Evolutionary conservation across 2,113 vertebrate species (phyloP), one percentile per base, ranked within the genome.

Genomic region (Tenrec ecaudatus): DNA sequence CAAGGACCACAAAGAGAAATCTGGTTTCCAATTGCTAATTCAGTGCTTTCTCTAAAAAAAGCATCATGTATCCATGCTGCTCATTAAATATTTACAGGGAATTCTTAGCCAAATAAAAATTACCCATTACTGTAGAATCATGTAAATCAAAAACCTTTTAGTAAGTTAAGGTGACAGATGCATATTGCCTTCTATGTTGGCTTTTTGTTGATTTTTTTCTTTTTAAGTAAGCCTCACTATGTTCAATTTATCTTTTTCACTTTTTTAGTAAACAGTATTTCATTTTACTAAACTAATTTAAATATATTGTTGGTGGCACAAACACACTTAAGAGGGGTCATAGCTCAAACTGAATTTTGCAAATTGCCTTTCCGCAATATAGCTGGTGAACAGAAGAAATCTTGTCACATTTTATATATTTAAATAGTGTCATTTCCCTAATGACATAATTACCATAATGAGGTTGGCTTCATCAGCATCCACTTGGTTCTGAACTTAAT

Each of bases 81-180:
- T 80, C 66, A 94, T 86, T 91, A 93, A 91, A 94, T 77, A 94
- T 82, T 96, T 95, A 97, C 95, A 81, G 19, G 80, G 82, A 92
- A 88, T 88, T 93, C 36, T 47, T 92, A 33, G 58, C 68, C 95
- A 93, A 94, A 91, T 60, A 88, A 95, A 91, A 97, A 93, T 83
- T 80, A 96, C 58, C 85, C 85, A 91, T 88, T 88, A 94, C 19
- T 90, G 6, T 75, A 78, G 33, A 17, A 85, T 92, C 80, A 88
- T 89, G 64, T 93, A 92, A 93, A 88, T 87, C 57, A 90, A 92
- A 96, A 95, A 88, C 80, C 87, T 94, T 93, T 96, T 68, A 95
- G 76, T 66, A 91, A 90, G 64, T 85, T 87, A 53, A 71, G 53
- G 58, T 94, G 40, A 94, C 89, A 95, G 76, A 77, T 64, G 66